A percentile compares a stretch with the other conserved stretches of the same genome.
These are phyloP conservation scores for Lutjanus campechanus DNA, from an alignment of 2,797 vertebrate genomes.

Conservation along the genomic window DNA sequence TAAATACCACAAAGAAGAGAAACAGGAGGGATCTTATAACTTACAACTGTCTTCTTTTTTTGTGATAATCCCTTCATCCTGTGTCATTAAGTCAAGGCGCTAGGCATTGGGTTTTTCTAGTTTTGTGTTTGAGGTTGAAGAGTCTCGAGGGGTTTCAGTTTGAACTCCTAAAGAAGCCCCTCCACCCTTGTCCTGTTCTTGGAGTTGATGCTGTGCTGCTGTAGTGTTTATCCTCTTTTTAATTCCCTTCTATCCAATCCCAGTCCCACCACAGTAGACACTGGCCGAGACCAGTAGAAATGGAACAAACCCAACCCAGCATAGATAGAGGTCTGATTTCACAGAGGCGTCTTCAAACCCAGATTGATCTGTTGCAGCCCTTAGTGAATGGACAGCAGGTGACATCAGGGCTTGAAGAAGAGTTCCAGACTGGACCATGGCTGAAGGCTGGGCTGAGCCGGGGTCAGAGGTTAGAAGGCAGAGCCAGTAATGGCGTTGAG, in stretches of 20 bases:
- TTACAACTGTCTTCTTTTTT: slow-evolving; percentile 36
- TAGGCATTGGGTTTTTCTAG: slow-evolving; percentile 44
- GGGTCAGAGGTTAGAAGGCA: slow-evolving; percentile 88
- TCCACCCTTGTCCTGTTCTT: slow-evolving; percentile 49
- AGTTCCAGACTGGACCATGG: slow-evolving; percentile 38
- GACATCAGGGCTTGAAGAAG: slow-evolving; percentile 48
- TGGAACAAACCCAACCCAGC: slow-evolving; percentile 46
- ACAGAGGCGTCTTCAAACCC: slow-evolving; percentile 51
- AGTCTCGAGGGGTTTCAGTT: slow-evolving; percentile 42
- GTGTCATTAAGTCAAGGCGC: slow-evolving; percentile 45
- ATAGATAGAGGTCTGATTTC: slow-evolving; percentile 42
- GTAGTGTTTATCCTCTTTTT: slow-evolving; percentile 36
- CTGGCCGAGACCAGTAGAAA: slow-evolving; percentile 41
- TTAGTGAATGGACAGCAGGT: slow-evolving; percentile 16
- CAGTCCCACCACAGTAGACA: slow-evolving; percentile 23
- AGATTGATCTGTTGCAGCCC: slow-evolving; percentile 18
- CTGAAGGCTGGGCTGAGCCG: slow-evolving; percentile 8
- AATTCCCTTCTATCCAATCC: slow-evolving; percentile 36
- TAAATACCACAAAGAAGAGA: slow-evolving; percentile 73
- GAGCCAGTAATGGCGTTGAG: slow-evolving; percentile 98
- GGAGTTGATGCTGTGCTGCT: slow-evolving; percentile 44
- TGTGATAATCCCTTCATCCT: slow-evolving; percentile 49
- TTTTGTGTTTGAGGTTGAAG: slow-evolving; percentile 60
- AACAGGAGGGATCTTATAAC: slow-evolving; percentile 48
- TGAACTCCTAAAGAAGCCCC: slow-evolving; percentile 46